Base-by-base conservation (phyloP, 1,140 invertebrate species). In the Lepeophtheirus salmonis region DNA sequence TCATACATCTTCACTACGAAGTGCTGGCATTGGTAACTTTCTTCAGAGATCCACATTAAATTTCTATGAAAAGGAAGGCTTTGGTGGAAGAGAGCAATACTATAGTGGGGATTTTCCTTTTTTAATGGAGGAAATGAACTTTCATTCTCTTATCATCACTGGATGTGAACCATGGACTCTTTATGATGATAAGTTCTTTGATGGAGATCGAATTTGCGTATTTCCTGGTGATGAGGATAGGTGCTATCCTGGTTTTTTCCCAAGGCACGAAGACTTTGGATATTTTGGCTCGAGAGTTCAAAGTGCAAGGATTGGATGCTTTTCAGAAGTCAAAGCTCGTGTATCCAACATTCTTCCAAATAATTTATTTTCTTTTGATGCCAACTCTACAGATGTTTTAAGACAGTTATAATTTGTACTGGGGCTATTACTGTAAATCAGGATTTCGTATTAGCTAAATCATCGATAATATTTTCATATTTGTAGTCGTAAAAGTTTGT, bases 191-290 rank as follows among this genome's bases (percentile, higher is more conserved):
- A 50, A 20, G 16, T 30, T 30, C 57, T 60, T n/a, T 24, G 2
- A 60, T 13, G 57, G 57, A 2, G 49, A 20, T 50, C 3, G 30
- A 1, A 50, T 50, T 2, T 60, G 57, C 23, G 23, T 60, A n/a
- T 60, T 2, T 20, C 57, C 57, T 21, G 23, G 57, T 2, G 49
- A 51, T 20, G 18, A 50, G 20, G 14, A 21, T 14, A 52, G 20
- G n/a, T 60, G 57, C 16, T n/a, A 60, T 60, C 57, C 57, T 2
- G 57, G 57, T 56, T 60, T 60, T 16, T 60, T 20, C 23, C 2
- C 56, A 14, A 2, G 17, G 16, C 13, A 24, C 22, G 49, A 14
- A 2, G 49, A 51, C 18, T 51, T 60, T 4, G 48, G 57, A 14
- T 52, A 21, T 30, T 17, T 60, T 2, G 30, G 2, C 4, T 16